Percentiles rank a stretch among this genome's conserved stretches.
These are phyloP conservation scores for Syrista parreyssii DNA, from an alignment of 2,888 invertebrate genomes.

Conservation along the genomic window DNA sequence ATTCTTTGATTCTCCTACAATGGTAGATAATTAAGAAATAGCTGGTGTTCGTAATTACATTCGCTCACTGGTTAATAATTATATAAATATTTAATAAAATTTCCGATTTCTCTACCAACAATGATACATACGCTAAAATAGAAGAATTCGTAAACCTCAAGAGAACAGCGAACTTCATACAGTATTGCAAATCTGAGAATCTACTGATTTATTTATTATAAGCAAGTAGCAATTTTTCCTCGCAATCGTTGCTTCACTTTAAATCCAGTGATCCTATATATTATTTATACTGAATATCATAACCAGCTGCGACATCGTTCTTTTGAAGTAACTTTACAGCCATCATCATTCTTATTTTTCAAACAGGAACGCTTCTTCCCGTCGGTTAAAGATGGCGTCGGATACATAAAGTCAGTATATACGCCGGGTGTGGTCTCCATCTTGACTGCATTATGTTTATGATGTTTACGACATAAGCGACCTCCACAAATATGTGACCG, in stretches of 20 bases:
- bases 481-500: conserved; percentile 52
- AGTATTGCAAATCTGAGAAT: not conserved
- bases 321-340: not conserved
- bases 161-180: no score
- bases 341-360: not conserved
- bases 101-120: no score
- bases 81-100: no score
- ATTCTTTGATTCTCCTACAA: not conserved
- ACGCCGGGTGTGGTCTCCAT: conserved; percentile 46
- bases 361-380: not conserved
- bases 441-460: conserved; percentile 43
- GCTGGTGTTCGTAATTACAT: not conserved
- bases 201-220: not conserved
- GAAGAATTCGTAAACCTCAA: no score
- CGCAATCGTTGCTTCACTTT: not conserved
- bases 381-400: not conserved
- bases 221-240: not conserved
- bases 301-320: not conserved
- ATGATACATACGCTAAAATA: no score
- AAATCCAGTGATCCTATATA: not conserved
- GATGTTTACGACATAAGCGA: conserved; percentile 53
- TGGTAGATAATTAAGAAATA: not conserved
- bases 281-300: not conserved
- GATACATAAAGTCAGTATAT: not conserved
- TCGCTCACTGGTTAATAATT: no score